phyloP scores from a whole-genome alignment of 2,888 invertebrate genomes.

The Apomyelois bistriatella region DNA sequence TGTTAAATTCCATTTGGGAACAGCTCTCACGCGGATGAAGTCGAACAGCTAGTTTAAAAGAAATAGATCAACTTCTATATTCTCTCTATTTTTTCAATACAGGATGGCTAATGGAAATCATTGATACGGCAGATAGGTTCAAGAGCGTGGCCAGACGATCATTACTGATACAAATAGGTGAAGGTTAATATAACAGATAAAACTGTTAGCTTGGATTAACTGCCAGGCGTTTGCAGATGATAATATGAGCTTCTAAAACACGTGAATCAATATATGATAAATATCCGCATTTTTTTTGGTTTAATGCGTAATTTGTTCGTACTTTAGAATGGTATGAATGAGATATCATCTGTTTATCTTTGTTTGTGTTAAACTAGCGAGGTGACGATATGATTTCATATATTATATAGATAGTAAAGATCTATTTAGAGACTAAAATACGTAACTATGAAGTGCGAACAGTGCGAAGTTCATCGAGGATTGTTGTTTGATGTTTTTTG shows the following conservation, averaged over 20 bases:
- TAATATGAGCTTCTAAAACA: background rate
- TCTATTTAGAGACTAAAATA: background rate
- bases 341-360: no score
- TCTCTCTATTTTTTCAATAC: background rate
- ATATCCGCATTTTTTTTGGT: no score
- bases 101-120: constrained; percentile 5
- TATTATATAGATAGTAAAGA: background rate
- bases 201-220: constrained; percentile 1
- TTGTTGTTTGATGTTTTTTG: background rate
- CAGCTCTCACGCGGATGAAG: no score
- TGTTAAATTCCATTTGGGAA: no score
- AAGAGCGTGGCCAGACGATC: constrained; percentile 32
- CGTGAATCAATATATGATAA: no score
- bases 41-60: no score
- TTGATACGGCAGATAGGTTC: constrained; percentile 31
- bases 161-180: constrained; percentile 32
- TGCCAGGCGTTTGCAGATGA: background rate
- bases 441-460: background rate
- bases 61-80: no score
- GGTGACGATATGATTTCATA: no score
- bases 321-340: no score
- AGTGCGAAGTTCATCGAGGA: background rate
- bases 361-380: no score
- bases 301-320: no score
- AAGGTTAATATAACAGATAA: constrained; percentile 23